These are phyloP conservation scores for Bibio marci DNA, from an alignment of 2,888 invertebrate species.

Conservation along the genomic window DNA sequence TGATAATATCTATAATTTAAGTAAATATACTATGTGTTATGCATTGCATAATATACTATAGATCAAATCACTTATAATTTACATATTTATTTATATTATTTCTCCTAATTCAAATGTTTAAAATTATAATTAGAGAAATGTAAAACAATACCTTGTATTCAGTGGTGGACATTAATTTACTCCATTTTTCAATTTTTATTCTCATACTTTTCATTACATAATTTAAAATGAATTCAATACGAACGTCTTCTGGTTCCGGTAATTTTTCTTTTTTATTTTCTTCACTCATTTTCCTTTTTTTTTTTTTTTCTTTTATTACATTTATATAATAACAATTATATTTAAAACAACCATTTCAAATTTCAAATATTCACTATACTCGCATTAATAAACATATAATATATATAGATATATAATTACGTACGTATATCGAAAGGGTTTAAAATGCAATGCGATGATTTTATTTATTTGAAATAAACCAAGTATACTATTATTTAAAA, in stretches of 20 bases:
- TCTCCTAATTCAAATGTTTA: background rate
- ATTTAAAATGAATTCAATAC: conserved; percentile 63
- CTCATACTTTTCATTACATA: conserved; percentile 56
- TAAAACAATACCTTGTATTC: conserved; percentile 55
- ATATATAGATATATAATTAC: too few relatives aligned
- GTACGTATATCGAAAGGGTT: too few relatives aligned
- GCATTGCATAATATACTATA: background rate
- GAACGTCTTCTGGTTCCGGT: conserved; percentile 44
- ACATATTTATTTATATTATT: background rate
- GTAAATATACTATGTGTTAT: background rate
- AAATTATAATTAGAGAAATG: too few relatives aligned
- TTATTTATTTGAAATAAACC: too few relatives aligned
- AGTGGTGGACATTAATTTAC: conserved; percentile 56
- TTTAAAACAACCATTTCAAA: too few relatives aligned
- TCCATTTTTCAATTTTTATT: conserved; percentile 76
- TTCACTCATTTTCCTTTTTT: conserved; percentile 4
- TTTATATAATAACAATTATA: too few relatives aligned
- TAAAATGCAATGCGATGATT: too few relatives aligned
- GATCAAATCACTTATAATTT: conserved; percentile 2
- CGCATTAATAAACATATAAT: too few relatives aligned
- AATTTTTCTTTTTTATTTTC: conserved; percentile 12
- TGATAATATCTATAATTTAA: too few relatives aligned
- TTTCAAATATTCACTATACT: too few relatives aligned
- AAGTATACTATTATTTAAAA: too few relatives aligned
- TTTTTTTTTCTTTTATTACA: too few relatives aligned